Evolutionary conservation across 2,113 vertebrate species (phyloP), one percentile per base, ranked within the genome.

Genomic region (Syngnathus scovelli): DNA sequence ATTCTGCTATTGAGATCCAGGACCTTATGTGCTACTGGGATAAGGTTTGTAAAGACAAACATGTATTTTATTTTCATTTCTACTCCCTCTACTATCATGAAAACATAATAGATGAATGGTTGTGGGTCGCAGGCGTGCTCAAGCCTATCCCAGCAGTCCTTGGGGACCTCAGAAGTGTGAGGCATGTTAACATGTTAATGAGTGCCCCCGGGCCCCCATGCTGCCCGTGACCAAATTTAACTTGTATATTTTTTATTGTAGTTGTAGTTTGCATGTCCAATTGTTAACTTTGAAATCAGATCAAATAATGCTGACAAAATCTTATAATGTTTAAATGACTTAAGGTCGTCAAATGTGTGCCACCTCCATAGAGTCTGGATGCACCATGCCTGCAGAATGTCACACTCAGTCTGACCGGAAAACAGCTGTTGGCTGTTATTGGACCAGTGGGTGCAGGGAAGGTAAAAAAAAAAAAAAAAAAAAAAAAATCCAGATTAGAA

Each of bases 381-480:
- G 90, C 85, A 15, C 95, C 95, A 1, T 88, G 95, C 6, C 91
- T 99, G 41, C 90, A 93, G 67, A 89, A 89, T 3, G 46, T 98
- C 63, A 94, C 93, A 0, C 87, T 95, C 61, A 90, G 84, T 43
- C 90, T 95, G 68, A 88, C 84, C 58, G 89, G 83, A 0, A 91
- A 92, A 7, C 90, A 97, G 66, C 82, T 99, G 51, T 0, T 99
- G 68, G 93, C 92, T 76, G 94, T 98, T 51, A 92, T 99, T 33
- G 97, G 97, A 75, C 95, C 95, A 1, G 96, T 99, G 9, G 97
- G 96, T 74, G 93, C 96, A 51, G 96, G 97, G 84, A 99, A 99
- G 93, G 97, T 96, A 39, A 62, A 44, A 0, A 7, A 38, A 38
- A 33, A 13, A 56, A 39, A 62, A 44, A 0, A 7, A 38, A 38